A percentile compares a stretch with the other conserved stretches of the same genome.
These are phyloP conservation scores for Nycticorax nycticorax DNA, from an alignment of 2,113 vertebrate species.

Conservation along the genomic window DNA sequence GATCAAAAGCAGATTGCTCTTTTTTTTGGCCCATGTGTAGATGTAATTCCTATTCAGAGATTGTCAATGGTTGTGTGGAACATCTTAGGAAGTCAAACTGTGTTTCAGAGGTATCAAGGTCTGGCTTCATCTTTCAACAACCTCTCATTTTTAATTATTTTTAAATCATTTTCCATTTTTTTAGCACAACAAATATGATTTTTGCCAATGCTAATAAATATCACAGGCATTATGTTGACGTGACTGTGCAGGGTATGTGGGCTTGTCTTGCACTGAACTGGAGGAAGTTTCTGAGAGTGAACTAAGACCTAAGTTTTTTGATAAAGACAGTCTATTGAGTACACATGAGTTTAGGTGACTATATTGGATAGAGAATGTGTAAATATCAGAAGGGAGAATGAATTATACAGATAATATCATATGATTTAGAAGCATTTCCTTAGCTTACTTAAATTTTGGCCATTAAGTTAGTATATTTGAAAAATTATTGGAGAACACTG, in stretches of 20 bases:
- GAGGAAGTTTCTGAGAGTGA: background rate
- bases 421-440: background rate
- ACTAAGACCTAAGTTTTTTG: background rate
- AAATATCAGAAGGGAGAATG: background rate
- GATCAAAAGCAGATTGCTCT: background rate
- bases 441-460: background rate
- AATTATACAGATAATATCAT: background rate
- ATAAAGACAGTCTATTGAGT: background rate
- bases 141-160: background rate
- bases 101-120: background rate
- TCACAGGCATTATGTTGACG: background rate
- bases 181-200: background rate
- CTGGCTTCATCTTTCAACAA: background rate
- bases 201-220: background rate
- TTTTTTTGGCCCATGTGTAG: background rate
- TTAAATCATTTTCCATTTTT: background rate
- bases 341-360: background rate
- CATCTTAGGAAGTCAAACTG: background rate
- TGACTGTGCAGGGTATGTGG: background rate
- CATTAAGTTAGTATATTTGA: background rate
- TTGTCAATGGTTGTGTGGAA: background rate
- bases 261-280: background rate
- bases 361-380: background rate
- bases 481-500: background rate
- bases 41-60: background rate